Evolutionary conservation across 2,113 vertebrate genomes (phyloP).

Genomic region (Neopipo cinnamomea): DNA sequence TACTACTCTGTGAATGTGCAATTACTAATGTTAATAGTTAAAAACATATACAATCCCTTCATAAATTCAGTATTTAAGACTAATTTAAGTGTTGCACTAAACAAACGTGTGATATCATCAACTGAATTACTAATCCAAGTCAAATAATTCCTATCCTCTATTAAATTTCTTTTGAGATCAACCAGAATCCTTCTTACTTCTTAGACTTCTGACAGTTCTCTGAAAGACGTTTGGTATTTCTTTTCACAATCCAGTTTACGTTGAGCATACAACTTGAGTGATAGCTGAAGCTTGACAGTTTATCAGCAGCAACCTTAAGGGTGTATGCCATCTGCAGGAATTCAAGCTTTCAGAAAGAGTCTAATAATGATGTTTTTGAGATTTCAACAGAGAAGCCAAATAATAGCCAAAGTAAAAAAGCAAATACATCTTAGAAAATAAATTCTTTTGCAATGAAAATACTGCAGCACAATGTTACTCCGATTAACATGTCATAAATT

Average conservation of each 20-base stretch:
- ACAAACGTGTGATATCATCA: neutral
- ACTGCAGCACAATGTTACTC: neutral
- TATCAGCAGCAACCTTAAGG: neutral
- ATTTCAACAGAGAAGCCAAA: neutral
- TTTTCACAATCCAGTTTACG: neutral
- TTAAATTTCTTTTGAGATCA: neutral
- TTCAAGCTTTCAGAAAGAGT: neutral
- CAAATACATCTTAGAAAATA: neutral
- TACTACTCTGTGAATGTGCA: neutral
- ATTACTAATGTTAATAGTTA: neutral
- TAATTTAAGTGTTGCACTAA: neutral
- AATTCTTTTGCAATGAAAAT: neutral
- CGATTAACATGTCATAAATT: neutral
- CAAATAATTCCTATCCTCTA: neutral
- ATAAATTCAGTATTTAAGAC: neutral
- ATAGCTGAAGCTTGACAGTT: neutral
- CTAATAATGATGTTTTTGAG: neutral
- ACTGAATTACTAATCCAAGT: neutral
- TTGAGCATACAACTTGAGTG: neutral
- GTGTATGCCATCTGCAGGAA: neutral
- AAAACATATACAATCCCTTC: neutral
- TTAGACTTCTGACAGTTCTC: neutral
- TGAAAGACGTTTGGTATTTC: neutral
- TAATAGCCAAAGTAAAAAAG: neutral
- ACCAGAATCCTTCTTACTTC: neutral